phyloP scores from a whole-genome alignment of 2,888 invertebrate genomes.

The Cheilosia impressa region DNA sequence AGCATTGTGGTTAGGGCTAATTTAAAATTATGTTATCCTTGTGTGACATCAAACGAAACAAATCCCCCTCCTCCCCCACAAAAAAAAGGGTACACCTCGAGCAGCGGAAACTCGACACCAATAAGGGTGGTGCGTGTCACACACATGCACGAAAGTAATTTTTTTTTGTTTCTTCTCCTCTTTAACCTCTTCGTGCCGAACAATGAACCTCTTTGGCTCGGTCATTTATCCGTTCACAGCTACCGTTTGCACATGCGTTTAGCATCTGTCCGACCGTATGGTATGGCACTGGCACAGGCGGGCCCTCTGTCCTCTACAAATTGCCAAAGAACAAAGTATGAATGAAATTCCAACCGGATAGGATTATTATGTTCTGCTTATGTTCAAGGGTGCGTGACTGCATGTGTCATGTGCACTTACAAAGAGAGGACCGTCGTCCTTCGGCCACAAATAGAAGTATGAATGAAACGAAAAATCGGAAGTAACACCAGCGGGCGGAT shows the following conservation, averaged over 20 bases:
- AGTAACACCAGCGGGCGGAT: conserved; percentile 59
- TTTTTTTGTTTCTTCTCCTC: conserved; percentile 1
- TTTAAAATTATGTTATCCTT: not conserved
- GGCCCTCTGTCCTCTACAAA: conserved; percentile 33
- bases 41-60: not conserved
- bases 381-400: conserved; percentile 72
- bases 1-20: not conserved
- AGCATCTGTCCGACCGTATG: conserved; percentile 67
- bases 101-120: conserved; percentile 46
- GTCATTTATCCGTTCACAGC: conserved; percentile 45
- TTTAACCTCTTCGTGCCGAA: conserved; percentile 38
- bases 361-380: conserved; percentile 54
- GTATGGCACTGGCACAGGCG: conserved; percentile 38
- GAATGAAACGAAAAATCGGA: conserved; percentile 51
- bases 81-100: not conserved
- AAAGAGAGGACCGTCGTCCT: conserved; percentile 27
- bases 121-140: conserved; percentile 59
- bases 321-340: conserved; percentile 24
- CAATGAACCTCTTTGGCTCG: conserved; percentile 50
- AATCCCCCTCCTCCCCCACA: not conserved
- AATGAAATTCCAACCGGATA: conserved; percentile 73
- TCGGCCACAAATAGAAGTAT: conserved; percentile 51
- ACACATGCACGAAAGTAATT: conserved; percentile 57
- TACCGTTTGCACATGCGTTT: conserved; percentile 64
- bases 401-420: conserved; percentile 55